Evolutionary conservation across 2,888 invertebrate genomes (phyloP).

Genomic region (Lamellibrachia satsuma): DNA sequence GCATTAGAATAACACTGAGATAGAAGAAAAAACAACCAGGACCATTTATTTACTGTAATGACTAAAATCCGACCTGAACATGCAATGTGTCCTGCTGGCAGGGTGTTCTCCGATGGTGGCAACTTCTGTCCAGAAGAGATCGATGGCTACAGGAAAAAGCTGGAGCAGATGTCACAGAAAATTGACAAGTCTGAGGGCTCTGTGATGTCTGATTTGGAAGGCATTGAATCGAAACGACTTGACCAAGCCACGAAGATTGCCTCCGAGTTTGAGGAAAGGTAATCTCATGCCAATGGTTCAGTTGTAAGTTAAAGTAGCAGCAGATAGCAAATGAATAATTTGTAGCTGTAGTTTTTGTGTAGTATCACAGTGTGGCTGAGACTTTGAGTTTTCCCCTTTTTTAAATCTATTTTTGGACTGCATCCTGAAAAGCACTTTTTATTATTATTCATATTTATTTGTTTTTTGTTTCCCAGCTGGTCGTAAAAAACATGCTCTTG

Average conservation of each 20-base stretch:
- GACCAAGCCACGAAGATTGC: slow-evolving; percentile 62
- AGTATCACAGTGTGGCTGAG: too few species aligned
- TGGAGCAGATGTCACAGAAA: slow-evolving; percentile 62
- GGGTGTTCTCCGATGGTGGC: slow-evolving; percentile 65
- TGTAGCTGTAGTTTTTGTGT: not conserved
- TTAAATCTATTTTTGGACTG: too few species aligned
- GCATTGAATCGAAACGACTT: slow-evolving; percentile 63
- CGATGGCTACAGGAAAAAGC: slow-evolving; percentile 58
- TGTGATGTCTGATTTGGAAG: slow-evolving; percentile 64
- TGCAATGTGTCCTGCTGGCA: slow-evolving; percentile 33
- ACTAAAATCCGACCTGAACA: not conserved
- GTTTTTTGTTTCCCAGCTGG: too few species aligned
- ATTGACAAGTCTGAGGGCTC: slow-evolving; percentile 62
- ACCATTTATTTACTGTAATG: not conserved
- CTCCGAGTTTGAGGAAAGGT: slow-evolving; percentile 65
- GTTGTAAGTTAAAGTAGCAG: not conserved
- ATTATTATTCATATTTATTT: too few species aligned
- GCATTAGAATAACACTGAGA: too few species aligned
- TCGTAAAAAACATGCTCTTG: too few species aligned
- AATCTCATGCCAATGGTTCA: not conserved
- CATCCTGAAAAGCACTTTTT: too few species aligned
- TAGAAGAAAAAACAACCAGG: too few species aligned
- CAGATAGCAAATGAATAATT: not conserved
- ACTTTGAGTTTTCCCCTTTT: too few species aligned
- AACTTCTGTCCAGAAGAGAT: slow-evolving; percentile 66